Evolutionary conservation across 2,797 vertebrate genomes (phyloP), one percentile per base, ranked within the genome.

Genomic region (Cottoperca gobio): DNA sequence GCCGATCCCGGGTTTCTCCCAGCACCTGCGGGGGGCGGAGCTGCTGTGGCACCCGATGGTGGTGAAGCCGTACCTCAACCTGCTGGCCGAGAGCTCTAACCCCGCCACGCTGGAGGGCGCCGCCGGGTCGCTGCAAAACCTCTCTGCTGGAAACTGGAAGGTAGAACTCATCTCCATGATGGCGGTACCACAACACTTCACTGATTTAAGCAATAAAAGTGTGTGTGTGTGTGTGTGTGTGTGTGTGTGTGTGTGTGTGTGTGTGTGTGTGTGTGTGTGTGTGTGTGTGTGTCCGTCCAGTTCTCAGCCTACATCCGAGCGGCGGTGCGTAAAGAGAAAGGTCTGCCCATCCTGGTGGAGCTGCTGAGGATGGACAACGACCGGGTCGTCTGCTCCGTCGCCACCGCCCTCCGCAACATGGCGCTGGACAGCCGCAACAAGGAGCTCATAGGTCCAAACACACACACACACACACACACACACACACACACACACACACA

Each of bases 101-200:
- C 97, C 98, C 0, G 97, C 97, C 70, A 99, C 98, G 9, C 95
- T 99, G 72, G 98, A 99, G 91, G 97, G 98, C 42, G 97, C 98
- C 3, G 98, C 98, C 0, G 97, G 98, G 11, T 98, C 98, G 1
- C 95, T 99, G 78, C 98, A 99, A 88, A 99, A 99, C 88, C 97
- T 99, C 64, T 98, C 97, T 13, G 98, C 97, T 0, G 98, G 98
- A 60, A 98, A 97, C 91, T 99, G 98, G 97, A 99, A 99, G 97
- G 97, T 98, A 84, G 33, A 37, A 14, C 55, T 33, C 21, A 7
- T 0, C 14, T 19, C 28, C 6, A 17, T 11, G 17, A 33, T 21
- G 31, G 28, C 9, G 26, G 21, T 5, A 8, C 5, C 10, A 6
- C 26, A n/a, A 14, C 11, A 0, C 19, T 7, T 9, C 5, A 43